Conservation (phyloP, 1,140 invertebrate species). For the Drosophila mojavensis region DNA sequence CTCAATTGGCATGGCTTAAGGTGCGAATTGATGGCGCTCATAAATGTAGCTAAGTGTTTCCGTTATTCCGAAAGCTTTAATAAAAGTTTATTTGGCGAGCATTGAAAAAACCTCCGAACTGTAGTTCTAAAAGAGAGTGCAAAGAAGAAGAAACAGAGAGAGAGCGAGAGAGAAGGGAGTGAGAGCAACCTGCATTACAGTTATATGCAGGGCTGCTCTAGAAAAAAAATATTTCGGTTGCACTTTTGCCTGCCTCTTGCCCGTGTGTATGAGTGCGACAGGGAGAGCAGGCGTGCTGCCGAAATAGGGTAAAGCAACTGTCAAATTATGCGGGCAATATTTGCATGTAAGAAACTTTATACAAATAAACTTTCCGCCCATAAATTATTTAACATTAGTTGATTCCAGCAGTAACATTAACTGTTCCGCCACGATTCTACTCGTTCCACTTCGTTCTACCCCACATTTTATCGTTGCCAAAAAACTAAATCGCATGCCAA, state of each 20-base stretch:
- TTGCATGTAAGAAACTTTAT: conserved; percentile 23
- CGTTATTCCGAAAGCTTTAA: conserved; percentile 5
- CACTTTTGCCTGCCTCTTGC: conserved; percentile 34
- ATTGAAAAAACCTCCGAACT: not conserved
- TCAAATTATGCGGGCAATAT: conserved; percentile 41
- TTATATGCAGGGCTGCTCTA: conserved; percentile 3
- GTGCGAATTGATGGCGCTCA: conserved; percentile 23
- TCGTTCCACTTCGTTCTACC: conserved; percentile 10
- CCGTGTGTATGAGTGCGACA: not conserved
- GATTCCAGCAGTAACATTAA: not conserved
- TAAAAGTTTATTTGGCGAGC: conserved; percentile 17
- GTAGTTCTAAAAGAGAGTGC: not conserved
- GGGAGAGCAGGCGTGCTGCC: conserved; percentile 2
- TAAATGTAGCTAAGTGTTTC: not conserved
- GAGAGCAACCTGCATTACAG: conserved; percentile 2
- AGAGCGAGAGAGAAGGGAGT: conserved; percentile 2
- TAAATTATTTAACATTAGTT: conserved; percentile 25
- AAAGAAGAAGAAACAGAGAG: not conserved
- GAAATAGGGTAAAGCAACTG: conserved; percentile 34
- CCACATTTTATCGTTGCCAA: conserved; percentile 33
- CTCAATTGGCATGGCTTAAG: conserved; percentile 37
- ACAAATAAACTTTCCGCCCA: conserved; percentile 21
- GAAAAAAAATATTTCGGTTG: conserved; percentile 31
- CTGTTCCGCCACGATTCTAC: not conserved
- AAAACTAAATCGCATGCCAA: conserved; percentile 49